Conservation (phyloP, 1,140 invertebrate species). For the Drosophila rhopaloa region DNA sequence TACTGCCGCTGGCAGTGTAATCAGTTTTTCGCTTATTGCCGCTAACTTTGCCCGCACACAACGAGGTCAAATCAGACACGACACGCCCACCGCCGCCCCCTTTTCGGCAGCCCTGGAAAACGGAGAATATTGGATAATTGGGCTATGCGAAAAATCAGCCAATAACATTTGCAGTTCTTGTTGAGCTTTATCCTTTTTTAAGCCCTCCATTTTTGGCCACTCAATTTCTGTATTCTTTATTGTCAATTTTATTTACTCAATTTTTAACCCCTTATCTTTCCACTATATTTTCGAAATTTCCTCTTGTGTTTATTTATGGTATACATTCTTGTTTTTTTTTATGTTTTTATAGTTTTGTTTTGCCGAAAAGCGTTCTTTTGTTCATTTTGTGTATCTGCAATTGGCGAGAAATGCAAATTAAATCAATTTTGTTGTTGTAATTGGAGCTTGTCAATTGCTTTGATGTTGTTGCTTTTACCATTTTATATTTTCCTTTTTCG, state of each 20-base stretch:
- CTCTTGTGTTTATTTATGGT: neutral
- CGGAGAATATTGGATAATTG: slow-evolving; percentile 39
- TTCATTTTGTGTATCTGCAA: slow-evolving; percentile 40
- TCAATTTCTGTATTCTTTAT: too few relatives aligned
- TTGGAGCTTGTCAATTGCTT: slow-evolving; percentile 64
- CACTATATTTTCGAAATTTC: neutral
- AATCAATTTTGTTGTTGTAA: slow-evolving; percentile 59
- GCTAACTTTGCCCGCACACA: slow-evolving; percentile 53
- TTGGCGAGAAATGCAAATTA: slow-evolving; percentile 58
- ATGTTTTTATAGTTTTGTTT: slow-evolving; percentile 7
- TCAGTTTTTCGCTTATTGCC: slow-evolving; percentile 63
- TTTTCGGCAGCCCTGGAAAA: neutral
- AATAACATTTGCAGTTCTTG: slow-evolving; percentile 25
- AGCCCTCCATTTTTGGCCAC: too few relatives aligned
- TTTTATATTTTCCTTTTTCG: slow-evolving; percentile 16
- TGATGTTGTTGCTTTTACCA: slow-evolving; percentile 38
- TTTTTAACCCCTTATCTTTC: neutral
- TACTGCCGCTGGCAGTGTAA: slow-evolving; percentile 56
- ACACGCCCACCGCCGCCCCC: slow-evolving; percentile 31
- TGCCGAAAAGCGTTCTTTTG: slow-evolving; percentile 4
- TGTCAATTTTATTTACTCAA: slow-evolving; percentile 6
- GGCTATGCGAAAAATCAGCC: slow-evolving; percentile 58
- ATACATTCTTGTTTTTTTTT: slow-evolving; percentile 1
- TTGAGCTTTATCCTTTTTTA: neutral
- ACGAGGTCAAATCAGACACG: slow-evolving; percentile 51